These are phyloP conservation scores for Euplexia lucipara DNA, from an alignment of 2,888 invertebrate species.

Conservation along the genomic window DNA sequence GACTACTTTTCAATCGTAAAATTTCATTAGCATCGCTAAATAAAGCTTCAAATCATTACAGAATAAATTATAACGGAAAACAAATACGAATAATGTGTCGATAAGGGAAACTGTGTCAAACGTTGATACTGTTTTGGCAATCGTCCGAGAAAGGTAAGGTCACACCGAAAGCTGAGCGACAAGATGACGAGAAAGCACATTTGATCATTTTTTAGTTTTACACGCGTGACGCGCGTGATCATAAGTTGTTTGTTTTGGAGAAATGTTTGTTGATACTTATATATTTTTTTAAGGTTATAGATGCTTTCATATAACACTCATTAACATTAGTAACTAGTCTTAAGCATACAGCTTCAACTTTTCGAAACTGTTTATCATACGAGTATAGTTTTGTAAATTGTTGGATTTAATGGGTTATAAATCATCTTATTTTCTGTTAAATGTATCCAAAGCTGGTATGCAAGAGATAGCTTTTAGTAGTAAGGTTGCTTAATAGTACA, in stretches of 20 bases:
- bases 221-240: neutral
- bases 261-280: no score
- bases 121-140: constrained; percentile 52
- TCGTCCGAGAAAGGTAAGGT: constrained; percentile 30
- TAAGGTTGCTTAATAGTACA: no score
- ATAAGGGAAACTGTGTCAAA: constrained; percentile 54
- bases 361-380: no score
- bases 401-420: no score
- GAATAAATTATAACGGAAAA: constrained; percentile 57
- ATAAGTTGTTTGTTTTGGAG: neutral
- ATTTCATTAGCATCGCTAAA: neutral
- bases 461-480: no score
- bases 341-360: neutral
- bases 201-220: neutral
- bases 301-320: neutral
- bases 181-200: neutral
- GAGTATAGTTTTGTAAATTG: no score
- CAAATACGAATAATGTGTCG: constrained; percentile 48
- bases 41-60: neutral
- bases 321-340: neutral
- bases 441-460: no score
- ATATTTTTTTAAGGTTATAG: no score
- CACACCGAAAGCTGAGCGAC: constrained; percentile 19
- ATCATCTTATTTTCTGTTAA: no score
- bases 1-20: neutral